phyloP scores from a whole-genome alignment of 2,888 invertebrate genomes.

The Agriopis leucophaearia region DNA sequence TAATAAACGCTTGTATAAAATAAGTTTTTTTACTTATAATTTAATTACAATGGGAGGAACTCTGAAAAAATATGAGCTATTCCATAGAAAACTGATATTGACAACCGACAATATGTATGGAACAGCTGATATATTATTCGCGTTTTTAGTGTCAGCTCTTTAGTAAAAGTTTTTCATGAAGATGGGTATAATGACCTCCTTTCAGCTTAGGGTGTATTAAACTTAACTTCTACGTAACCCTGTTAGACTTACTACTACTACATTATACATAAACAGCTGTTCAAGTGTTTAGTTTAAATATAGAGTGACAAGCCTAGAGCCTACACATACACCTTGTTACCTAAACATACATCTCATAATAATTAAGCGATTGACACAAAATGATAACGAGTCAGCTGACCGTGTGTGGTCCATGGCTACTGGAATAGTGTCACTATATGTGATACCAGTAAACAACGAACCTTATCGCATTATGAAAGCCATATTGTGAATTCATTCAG shows the following conservation, averaged over 20 bases:
- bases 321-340: constrained; percentile 4
- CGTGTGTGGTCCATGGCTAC: constrained; percentile 51
- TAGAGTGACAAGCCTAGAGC: constrained; percentile 7
- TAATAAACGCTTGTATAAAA: too few species aligned
- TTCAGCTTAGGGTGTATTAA: not conserved
- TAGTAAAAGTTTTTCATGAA: too few species aligned
- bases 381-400: constrained; percentile 71
- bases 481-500: not conserved
- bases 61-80: too few species aligned
- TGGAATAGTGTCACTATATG: constrained; percentile 26
- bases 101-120: too few species aligned
- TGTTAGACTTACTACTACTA: not conserved
- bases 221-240: too few species aligned
- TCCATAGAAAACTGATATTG: too few species aligned
- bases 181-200: too few species aligned
- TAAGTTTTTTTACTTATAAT: too few species aligned
- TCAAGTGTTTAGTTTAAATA: constrained; percentile 3
- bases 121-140: too few species aligned
- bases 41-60: too few species aligned
- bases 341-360: constrained; percentile 45
- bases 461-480: not conserved
- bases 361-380: constrained; percentile 56
- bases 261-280: not conserved
- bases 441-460: constrained; percentile 5
- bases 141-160: too few species aligned